phyloP scores from a whole-genome alignment of 2,797 vertebrate species.

The Silurus aristotelis region DNA sequence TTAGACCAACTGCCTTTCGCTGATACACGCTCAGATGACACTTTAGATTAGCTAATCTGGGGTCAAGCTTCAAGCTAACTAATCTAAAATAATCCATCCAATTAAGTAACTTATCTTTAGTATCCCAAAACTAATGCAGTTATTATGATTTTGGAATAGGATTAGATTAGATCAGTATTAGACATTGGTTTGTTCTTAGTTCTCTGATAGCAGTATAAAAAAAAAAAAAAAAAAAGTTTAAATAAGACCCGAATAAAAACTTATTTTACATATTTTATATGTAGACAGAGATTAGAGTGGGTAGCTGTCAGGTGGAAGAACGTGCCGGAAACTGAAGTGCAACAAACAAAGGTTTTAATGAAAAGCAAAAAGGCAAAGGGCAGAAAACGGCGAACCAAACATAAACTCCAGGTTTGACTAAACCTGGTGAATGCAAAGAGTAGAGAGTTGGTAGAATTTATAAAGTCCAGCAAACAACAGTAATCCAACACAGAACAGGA shows the following conservation, averaged over 20 bases:
- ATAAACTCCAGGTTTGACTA: no score
- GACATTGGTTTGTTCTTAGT: background rate
- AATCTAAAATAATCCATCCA: background rate
- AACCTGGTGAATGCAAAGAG: no score
- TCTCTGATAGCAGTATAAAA: no score
- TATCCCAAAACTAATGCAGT: background rate
- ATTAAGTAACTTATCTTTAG: background rate
- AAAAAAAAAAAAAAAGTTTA: background rate
- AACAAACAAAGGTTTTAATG: no score
- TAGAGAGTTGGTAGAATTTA: no score
- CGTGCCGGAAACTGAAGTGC: no score
- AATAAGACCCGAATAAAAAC: background rate
- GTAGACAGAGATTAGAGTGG: background rate
- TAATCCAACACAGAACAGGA: no score
- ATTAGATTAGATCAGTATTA: background rate
- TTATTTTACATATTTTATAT: background rate
- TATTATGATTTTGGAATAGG: background rate
- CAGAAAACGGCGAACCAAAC: no score
- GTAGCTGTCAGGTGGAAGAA: background rate
- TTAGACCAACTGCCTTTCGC: background rate
- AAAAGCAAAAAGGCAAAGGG: no score
- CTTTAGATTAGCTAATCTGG: background rate
- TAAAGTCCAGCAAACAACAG: no score
- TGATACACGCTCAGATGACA: background rate
- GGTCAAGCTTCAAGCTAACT: background rate